These are phyloP conservation scores for Drosophila pseudoananassae DNA, from an alignment of 1,140 invertebrate genomes.

Conservation along the genomic window DNA sequence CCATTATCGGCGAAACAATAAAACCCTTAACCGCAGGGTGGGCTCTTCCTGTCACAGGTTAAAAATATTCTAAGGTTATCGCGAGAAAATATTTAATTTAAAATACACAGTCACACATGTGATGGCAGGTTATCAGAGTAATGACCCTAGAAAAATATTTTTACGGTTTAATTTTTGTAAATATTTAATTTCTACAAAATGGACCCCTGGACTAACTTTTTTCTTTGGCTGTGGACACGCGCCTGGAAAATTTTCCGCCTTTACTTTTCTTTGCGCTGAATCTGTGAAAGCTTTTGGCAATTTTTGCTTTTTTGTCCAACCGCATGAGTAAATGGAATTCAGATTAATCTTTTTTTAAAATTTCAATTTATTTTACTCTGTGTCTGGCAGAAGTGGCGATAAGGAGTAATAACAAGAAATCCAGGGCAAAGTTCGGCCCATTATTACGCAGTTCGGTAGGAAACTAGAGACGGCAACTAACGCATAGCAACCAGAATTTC, in stretches of 20 bases:
- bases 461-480: constrained; percentile 30
- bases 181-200: background rate
- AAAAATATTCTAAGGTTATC: constrained; percentile 32
- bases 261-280: constrained; percentile 28
- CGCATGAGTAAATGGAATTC: constrained; percentile 36
- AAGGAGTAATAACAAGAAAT: constrained; percentile 29
- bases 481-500: constrained; percentile 54
- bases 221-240: constrained; percentile 16
- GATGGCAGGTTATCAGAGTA: background rate
- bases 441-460: constrained; percentile 57
- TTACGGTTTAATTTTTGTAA: background rate
- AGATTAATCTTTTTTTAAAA: constrained; percentile 18
- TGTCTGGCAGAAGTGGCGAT: constrained; percentile 48
- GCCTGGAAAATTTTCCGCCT: constrained; percentile 54
- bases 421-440: constrained; percentile 47
- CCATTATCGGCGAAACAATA: constrained; percentile 20
- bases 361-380: constrained; percentile 23
- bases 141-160: background rate
- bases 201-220: constrained; percentile 8
- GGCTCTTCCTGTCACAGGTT: constrained; percentile 1
- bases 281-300: constrained; percentile 30
- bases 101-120: background rate
- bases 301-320: constrained; percentile 3
- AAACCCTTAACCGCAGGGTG: constrained; percentile 22
- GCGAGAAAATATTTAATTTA: background rate